Conservation (phyloP, 2,113 vertebrate genomes). For the Chlamydotis undulata region DNA sequence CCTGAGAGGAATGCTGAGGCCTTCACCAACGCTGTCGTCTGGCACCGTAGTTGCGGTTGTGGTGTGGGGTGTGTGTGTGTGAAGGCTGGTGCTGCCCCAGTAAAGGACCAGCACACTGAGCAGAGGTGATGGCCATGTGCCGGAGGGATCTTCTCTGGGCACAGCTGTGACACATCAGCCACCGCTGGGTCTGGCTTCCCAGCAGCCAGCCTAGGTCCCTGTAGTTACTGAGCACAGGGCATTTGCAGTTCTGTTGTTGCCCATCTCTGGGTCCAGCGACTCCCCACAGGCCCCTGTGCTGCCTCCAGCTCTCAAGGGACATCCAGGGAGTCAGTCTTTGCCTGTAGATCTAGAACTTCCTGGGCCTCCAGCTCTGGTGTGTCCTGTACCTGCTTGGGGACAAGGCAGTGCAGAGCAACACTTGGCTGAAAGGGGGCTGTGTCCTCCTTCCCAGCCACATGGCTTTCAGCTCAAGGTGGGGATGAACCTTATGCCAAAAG, state of each 20-base stretch:
- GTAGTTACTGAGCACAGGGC: not conserved
- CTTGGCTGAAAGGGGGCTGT: not conserved
- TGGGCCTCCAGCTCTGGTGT: not conserved
- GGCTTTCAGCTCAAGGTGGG: not conserved
- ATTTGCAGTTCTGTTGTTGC: not conserved
- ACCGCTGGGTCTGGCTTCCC: not conserved
- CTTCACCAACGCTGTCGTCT: not conserved
- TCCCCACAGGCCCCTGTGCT: not conserved
- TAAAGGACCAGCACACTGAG: accelerated
- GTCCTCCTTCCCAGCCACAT: not conserved
- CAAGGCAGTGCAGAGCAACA: not conserved
- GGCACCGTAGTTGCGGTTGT: not conserved
- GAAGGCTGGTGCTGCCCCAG: not conserved
- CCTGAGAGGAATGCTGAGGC: not conserved
- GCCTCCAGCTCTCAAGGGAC: not conserved
- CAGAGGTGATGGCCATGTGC: not conserved
- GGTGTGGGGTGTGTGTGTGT: not conserved
- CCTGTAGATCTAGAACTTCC: not conserved
- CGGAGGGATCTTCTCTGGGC: not conserved
- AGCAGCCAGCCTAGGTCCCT: not conserved
- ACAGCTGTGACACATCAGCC: not conserved
- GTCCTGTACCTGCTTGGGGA: not conserved
- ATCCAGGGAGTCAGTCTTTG: not conserved
- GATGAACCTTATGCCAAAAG: not conserved
- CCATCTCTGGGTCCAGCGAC: not conserved